Conservation (phyloP, 2,888 invertebrate species). For the Chrysolina americana region DNA sequence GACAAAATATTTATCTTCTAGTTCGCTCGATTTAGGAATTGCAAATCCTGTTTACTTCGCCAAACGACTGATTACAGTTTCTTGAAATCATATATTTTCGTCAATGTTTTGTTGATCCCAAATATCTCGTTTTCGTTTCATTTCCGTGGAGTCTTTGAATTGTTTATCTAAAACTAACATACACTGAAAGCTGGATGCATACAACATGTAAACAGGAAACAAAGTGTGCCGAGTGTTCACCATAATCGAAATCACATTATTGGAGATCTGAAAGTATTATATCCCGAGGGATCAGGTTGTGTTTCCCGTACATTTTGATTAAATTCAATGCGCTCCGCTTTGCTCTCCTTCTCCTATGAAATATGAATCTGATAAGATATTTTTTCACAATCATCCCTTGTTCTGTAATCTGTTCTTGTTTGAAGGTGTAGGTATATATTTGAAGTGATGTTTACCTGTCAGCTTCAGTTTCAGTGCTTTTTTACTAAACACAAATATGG, state of each 20-base stretch:
- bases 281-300: constrained; percentile 27
- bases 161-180: constrained; percentile 37
- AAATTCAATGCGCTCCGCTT: constrained; percentile 29
- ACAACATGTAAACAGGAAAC: constrained; percentile 40
- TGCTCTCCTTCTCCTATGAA: constrained; percentile 15
- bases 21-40: too few species aligned
- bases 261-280: constrained; percentile 34
- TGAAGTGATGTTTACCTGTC: constrained; percentile 4
- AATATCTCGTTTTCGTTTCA: neutral
- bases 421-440: neutral
- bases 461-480: neutral
- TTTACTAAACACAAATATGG: neutral
- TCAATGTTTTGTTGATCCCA: too few species aligned
- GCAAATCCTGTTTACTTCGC: too few species aligned
- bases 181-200: constrained; percentile 43
- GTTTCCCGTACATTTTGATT: constrained; percentile 36
- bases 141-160: neutral
- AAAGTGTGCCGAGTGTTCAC: constrained; percentile 26
- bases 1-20: too few species aligned
- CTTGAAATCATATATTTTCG: too few species aligned
- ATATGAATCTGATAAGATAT: constrained; percentile 20
- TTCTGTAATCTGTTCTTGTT: neutral
- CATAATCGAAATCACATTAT: constrained; percentile 25
- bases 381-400: constrained; percentile 8
- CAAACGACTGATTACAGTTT: too few species aligned